Percentiles rank a stretch among this genome's conserved stretches.
Conservation (phyloP, 2,797 vertebrate genomes). For the Rhinophrynus dorsalis region DNA sequence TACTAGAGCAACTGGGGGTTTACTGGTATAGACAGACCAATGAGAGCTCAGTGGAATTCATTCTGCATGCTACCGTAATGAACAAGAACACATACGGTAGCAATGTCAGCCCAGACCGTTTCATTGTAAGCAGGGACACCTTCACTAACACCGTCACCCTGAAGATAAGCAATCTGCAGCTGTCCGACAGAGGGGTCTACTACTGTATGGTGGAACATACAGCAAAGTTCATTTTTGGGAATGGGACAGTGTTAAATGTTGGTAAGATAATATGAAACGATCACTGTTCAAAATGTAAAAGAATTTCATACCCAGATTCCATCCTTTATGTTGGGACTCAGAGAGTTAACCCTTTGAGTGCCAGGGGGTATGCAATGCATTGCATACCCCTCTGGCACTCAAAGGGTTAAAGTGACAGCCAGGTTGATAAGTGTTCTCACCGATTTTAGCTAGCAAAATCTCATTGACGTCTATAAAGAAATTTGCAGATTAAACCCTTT, state of each 20-base stretch:
- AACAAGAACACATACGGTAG: accelerated
- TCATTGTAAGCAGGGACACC: slow-evolving; percentile 5
- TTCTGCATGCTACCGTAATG: slow-evolving; percentile 52
- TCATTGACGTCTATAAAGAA: too few species aligned
- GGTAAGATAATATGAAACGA: slow-evolving; percentile 30
- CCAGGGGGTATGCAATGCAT: too few species aligned
- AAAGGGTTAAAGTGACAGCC: too few species aligned
- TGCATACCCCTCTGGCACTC: too few species aligned
- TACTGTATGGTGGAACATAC: slow-evolving; percentile 39
- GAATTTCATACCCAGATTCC: too few species aligned
- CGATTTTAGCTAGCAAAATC: too few species aligned
- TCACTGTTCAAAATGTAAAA: too few species aligned
- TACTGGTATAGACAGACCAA: slow-evolving; percentile 61
- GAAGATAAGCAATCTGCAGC: slow-evolving; percentile 50
- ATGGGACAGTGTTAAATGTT: slow-evolving; percentile 8
- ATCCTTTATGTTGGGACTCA: too few species aligned
- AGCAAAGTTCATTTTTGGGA: not conserved
- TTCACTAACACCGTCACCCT: slow-evolving; percentile 45
- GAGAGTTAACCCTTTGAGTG: too few species aligned
- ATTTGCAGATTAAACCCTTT: too few species aligned
- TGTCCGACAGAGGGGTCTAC: slow-evolving; percentile 64
- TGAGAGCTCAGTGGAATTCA: slow-evolving; percentile 20
- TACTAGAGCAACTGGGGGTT: slow-evolving; percentile 44
- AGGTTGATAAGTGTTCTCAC: too few species aligned
- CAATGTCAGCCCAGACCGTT: accelerated